A percentile compares a stretch with the other conserved stretches of the same genome.
Conservation (phyloP, 2,888 invertebrate genomes). For the Gibbula magus region DNA sequence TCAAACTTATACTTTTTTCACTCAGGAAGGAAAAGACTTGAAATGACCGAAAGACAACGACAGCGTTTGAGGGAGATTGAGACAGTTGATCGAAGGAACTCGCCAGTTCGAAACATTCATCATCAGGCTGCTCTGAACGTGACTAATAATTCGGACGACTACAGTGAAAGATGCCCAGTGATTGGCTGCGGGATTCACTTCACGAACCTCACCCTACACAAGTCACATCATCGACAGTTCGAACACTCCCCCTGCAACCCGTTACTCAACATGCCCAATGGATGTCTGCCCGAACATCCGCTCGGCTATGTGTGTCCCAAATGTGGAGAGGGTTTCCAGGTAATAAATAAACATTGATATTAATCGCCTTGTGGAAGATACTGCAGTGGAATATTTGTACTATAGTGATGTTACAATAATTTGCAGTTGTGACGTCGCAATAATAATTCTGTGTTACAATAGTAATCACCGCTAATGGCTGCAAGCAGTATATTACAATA, state of each 20-base stretch:
- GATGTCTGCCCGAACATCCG: conserved; percentile 38
- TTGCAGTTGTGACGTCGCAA: too few species aligned
- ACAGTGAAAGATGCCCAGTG: conserved; percentile 39
- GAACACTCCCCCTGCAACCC: conserved; percentile 57
- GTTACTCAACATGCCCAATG: conserved; percentile 38
- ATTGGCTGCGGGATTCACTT: conserved; percentile 52
- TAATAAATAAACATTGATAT: too few species aligned
- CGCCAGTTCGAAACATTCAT: background rate
- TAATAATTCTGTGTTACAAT: too few species aligned
- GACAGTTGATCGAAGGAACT: background rate
- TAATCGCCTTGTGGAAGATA: too few species aligned
- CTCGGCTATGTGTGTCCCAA: conserved; percentile 47
- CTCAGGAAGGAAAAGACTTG: background rate
- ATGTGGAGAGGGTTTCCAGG: conserved; percentile 51
- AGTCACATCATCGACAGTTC: conserved; percentile 45
- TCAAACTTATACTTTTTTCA: background rate
- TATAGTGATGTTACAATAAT: too few species aligned
- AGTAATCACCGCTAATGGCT: too few species aligned
- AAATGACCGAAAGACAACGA: background rate
- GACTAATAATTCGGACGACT: conserved; percentile 4
- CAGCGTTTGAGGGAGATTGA: background rate
- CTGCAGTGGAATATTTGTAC: too few species aligned
- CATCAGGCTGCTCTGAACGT: background rate
- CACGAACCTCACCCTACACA: conserved; percentile 35
- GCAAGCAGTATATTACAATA: too few species aligned